A percentile compares a stretch with the other conserved stretches of the same genome.
Conservation (phyloP, 2,797 vertebrate species). For the Liasis olivaceus region DNA sequence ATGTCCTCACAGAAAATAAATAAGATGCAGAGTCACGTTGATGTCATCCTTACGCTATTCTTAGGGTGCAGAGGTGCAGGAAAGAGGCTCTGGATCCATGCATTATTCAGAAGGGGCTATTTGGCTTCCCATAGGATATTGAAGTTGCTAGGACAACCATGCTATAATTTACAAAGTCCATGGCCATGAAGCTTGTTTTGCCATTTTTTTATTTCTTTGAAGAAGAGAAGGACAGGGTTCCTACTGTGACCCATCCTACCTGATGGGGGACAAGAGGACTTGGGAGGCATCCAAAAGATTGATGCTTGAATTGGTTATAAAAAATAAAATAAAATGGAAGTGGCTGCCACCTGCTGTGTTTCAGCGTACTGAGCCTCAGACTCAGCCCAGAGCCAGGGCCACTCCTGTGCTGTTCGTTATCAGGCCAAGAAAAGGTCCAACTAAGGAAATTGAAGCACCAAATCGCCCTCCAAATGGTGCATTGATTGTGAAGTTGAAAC, state of each 20-base stretch:
- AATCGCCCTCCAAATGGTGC: background rate
- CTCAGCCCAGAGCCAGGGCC: background rate
- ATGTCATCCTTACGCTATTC: conserved; percentile 18
- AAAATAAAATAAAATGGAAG: background rate
- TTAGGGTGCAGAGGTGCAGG: conserved; percentile 13
- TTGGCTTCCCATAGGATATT: conserved; percentile 46
- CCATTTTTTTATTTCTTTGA: conserved; percentile 55
- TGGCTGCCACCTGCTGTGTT: background rate
- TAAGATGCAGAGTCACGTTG: background rate
- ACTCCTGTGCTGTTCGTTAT: too few species aligned
- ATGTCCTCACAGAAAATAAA: background rate
- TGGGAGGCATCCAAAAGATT: background rate
- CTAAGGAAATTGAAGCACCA: background rate
- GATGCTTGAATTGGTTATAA: background rate
- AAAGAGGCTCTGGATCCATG: conserved; percentile 11
- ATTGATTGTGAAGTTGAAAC: background rate
- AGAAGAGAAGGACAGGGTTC: conserved; percentile 28
- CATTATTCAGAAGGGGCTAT: conserved; percentile 36
- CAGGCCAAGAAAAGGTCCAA: too few species aligned
- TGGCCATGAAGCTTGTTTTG: conserved; percentile 48
- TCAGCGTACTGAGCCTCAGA: background rate
- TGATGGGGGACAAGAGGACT: background rate
- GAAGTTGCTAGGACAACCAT: conserved; percentile 68
- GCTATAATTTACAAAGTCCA: conserved; percentile 29
- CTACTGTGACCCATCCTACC: background rate